Evolutionary conservation across 1,140 invertebrate genomes (phyloP).

Genomic region (Drosophila ironensis): DNA sequence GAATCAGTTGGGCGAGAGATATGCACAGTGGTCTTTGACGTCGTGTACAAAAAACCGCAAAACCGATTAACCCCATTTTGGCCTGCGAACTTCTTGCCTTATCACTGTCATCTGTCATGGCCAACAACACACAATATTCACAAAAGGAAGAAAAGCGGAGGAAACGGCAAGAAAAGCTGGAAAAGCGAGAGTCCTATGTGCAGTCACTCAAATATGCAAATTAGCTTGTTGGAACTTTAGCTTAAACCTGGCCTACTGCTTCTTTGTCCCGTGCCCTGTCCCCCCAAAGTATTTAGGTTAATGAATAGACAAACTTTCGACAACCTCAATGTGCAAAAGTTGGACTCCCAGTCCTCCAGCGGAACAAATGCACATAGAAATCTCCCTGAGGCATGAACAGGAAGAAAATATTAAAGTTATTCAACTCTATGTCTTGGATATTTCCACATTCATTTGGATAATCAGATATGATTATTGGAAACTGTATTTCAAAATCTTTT

Average conservation of each 20-base stretch:
- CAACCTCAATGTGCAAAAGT: slow-evolving; percentile 75
- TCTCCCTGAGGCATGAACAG: slow-evolving; percentile 1
- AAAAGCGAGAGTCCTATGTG: slow-evolving; percentile 57
- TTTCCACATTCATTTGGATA: too few relatives aligned
- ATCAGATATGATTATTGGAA: too few relatives aligned
- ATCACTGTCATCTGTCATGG: slow-evolving; percentile 49
- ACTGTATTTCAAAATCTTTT: too few relatives aligned
- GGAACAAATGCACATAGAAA: slow-evolving; percentile 25
- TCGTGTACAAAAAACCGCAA: slow-evolving; percentile 10
- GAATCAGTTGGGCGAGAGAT: slow-evolving; percentile 9
- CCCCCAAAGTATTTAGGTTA: slow-evolving; percentile 63
- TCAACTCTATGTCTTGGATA: neutral
- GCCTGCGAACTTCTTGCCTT: slow-evolving; percentile 18
- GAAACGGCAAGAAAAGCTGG: too few relatives aligned
- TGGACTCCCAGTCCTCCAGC: slow-evolving; percentile 18
- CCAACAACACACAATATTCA: too few relatives aligned
- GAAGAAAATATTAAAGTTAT: neutral
- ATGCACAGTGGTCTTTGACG: slow-evolving; percentile 10
- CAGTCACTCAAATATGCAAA: slow-evolving; percentile 78
- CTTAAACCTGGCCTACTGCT: slow-evolving; percentile 53
- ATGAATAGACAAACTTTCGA: slow-evolving; percentile 79
- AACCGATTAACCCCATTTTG: slow-evolving; percentile 27
- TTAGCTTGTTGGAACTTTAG: slow-evolving; percentile 70
- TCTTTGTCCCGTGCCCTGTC: slow-evolving; percentile 10
- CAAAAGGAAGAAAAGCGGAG: slow-evolving; percentile 14